These are phyloP conservation scores for Macrotis lagotis DNA, from an alignment of 2,113 vertebrate genomes.

Conservation along the genomic window DNA sequence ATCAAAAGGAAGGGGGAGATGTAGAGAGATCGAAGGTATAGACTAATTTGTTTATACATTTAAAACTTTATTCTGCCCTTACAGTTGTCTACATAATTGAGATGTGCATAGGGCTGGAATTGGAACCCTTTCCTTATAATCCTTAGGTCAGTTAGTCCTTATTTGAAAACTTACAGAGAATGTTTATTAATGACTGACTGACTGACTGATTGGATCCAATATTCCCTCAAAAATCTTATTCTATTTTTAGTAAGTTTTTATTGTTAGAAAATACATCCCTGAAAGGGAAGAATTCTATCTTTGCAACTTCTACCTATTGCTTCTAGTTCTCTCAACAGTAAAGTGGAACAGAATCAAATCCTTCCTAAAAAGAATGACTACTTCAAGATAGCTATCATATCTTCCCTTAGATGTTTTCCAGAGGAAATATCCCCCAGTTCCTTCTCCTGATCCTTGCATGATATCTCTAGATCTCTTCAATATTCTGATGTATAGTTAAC, in stretches of 20 bases:
- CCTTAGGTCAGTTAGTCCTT: background rate
- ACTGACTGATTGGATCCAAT: background rate
- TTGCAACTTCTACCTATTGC: background rate
- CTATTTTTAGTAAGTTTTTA: background rate
- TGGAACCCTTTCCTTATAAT: background rate
- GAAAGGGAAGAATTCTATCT: background rate
- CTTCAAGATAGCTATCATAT: background rate
- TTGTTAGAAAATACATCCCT: background rate
- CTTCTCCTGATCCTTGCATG: background rate
- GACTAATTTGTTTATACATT: background rate
- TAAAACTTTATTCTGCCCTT: background rate
- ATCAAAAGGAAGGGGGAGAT: background rate
- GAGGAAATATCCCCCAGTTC: background rate
- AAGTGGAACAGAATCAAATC: background rate
- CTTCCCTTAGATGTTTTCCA: background rate
- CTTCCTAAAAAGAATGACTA: background rate
- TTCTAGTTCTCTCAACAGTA: background rate
- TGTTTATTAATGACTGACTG: background rate
- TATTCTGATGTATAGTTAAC: background rate
- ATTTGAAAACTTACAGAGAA: background rate
- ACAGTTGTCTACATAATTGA: background rate
- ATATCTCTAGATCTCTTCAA: background rate
- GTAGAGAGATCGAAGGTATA: background rate
- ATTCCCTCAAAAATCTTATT: background rate
- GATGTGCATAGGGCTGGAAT: background rate